phyloP scores from a whole-genome alignment of 1,140 invertebrate species.

The Manduca sexta region DNA sequence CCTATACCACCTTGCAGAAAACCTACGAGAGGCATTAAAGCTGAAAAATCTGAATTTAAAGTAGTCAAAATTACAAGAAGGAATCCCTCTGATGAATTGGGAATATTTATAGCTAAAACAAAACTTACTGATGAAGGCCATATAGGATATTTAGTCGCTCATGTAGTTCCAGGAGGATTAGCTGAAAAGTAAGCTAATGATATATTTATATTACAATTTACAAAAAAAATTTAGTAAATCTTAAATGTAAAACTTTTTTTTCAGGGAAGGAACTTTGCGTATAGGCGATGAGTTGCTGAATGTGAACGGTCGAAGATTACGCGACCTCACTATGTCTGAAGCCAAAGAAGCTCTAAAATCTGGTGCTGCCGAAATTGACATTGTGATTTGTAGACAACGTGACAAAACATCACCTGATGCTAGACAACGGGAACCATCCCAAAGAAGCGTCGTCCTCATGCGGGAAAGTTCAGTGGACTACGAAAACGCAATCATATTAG shows the following conservation, averaged over 20 bases:
- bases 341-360: conserved; percentile 81
- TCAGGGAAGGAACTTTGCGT: conserved; percentile 82
- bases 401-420: conserved; percentile 37
- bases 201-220: background rate
- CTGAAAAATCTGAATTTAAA: conserved; percentile 73
- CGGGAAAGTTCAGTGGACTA: conserved; percentile 81
- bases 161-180: conserved; percentile 84
- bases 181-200: conserved; percentile 79
- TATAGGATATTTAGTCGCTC: conserved; percentile 87
- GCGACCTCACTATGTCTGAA: conserved; percentile 83
- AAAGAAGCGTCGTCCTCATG: conserved; percentile 53
- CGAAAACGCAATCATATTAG: conserved; percentile 75
- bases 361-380: conserved; percentile 80
- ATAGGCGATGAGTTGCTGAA: conserved; percentile 89
- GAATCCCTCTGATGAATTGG: conserved; percentile 81
- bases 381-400: conserved; percentile 77
- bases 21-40: conserved; percentile 49
- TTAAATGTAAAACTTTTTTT: conserved; percentile 27
- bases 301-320: conserved; percentile 84
- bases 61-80: conserved; percentile 80
- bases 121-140: conserved; percentile 77
- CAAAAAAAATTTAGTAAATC: no score
- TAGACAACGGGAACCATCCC: conserved; percentile 43
- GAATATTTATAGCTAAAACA: conserved; percentile 89
- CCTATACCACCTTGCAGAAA: conserved; percentile 68